Base-by-base conservation (phyloP, 1,140 invertebrate genomes). In the Drosophila neocordata region DNA sequence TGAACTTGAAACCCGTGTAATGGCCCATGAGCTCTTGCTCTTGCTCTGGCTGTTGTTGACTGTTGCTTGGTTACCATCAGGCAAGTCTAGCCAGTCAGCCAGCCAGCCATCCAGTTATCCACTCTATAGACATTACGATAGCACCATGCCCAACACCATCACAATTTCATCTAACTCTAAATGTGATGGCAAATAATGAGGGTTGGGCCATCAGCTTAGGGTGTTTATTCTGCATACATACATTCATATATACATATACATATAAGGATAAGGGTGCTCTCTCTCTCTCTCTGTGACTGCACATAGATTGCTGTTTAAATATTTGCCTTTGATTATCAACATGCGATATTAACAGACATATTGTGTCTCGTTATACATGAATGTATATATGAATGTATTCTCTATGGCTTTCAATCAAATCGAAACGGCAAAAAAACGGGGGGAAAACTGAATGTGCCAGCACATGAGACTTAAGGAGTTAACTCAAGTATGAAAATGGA, bases 311-410 rank as follows among this genome's bases (percentile, higher is more conserved):
- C 81, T 82, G 79, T 82, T 85, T 88, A 88, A 87, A 87, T 88
- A 87, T 87, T 87, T 87, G 82, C 75, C 79, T 81, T 83, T 87
- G 83, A 87, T 87, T 87, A 87, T 88, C 66, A 68, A 76, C 70
- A 87, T 76, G 65, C 68, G 72, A 65, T 75, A 78, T 81, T 52
- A 60, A 74, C 59, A 85, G 53, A 67, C 38, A 58, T 60, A 22
- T 41, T 60, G 58, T 60, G 37, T 60, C 35, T 60, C 35, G 18
- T 41, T 38, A 60, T 55, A 41, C 4, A 24, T 24, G 22, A 2
- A 24, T 4, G 18, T 35, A 48, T 59, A 37, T 38, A 56, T 56
- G 60, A 65, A 65, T 60, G 59, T 69, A 56, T 63, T 48, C 41
- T 48, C 41, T 48, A 48, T 48, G 41, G 41, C 41, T 64, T 56